Evolutionary conservation across 2,888 invertebrate genomes (phyloP).

Genomic region (Heliconius cydno): DNA sequence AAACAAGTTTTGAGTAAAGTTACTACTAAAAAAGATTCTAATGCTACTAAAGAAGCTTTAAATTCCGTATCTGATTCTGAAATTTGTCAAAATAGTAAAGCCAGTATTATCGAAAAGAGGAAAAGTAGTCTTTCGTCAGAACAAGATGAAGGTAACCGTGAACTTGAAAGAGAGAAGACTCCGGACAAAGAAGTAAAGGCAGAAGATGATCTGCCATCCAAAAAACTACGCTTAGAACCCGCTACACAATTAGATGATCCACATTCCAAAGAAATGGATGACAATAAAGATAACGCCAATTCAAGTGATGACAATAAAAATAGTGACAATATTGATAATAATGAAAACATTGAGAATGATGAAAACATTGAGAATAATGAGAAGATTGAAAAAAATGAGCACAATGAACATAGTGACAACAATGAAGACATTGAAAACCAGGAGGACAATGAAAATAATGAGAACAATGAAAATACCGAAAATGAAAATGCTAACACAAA

Average conservation of each 20-base stretch:
- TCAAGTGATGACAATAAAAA: conserved; percentile 56
- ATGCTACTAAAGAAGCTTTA: conserved; percentile 58
- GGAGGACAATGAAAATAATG: neutral
- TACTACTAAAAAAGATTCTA: conserved; percentile 57
- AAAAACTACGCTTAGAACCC: conserved; percentile 74
- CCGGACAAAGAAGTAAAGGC: conserved; percentile 65
- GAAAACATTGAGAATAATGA: neutral
- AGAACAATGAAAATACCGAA: conserved; percentile 43
- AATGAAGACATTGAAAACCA: conserved; percentile 4
- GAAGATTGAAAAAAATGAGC: neutral
- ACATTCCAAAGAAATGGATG: conserved; percentile 71
- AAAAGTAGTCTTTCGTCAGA: conserved; percentile 79
- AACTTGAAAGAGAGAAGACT: conserved; percentile 65
- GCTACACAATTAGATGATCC: conserved; percentile 69
- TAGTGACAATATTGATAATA: conserved; percentile 16
- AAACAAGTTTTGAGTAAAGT: conserved; percentile 62
- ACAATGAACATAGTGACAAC: neutral
- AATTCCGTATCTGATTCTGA: conserved; percentile 67
- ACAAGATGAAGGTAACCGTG: conserved; percentile 64
- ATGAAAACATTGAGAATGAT: neutral
- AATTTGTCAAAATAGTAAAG: conserved; percentile 71
- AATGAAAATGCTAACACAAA: conserved; percentile 54
- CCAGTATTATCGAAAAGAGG: conserved; percentile 73
- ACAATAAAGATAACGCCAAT: conserved; percentile 57
- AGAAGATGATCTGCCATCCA: conserved; percentile 72